phyloP scores from a whole-genome alignment of 2,113 vertebrate genomes.

The Gnathonemus echidnorhynchus region DNA sequence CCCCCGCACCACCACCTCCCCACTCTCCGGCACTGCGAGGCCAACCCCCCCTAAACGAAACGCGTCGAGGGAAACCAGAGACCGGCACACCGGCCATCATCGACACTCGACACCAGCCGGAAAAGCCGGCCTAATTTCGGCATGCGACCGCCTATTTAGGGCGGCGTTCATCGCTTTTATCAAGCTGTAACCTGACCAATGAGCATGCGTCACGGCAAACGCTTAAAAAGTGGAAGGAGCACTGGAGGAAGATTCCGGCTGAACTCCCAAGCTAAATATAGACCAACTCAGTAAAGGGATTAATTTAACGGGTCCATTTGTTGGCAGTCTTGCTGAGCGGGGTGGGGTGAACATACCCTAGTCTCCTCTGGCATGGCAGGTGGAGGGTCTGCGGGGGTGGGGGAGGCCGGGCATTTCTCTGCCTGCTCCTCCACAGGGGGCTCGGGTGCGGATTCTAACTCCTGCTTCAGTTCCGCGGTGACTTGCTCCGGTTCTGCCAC shows the following conservation, averaged over 20 bases:
- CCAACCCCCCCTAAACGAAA: background rate
- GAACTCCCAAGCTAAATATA: conserved; percentile 1
- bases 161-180: background rate
- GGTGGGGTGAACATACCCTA: conserved; percentile 57
- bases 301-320: background rate
- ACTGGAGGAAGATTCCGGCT: background rate
- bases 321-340: background rate
- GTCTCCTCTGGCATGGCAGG: conserved; percentile 77
- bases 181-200: background rate
- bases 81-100: background rate
- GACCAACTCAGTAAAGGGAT: background rate
- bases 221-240: background rate
- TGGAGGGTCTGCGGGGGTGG: conserved; percentile 69
- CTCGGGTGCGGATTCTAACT: conserved; percentile 65
- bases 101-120: background rate
- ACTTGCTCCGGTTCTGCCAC: conserved; percentile 68
- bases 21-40: background rate
- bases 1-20: background rate
- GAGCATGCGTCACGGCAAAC: background rate
- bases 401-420: conserved; percentile 67
- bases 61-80: background rate
- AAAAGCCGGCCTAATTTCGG: background rate
- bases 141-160: background rate
- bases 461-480: conserved; percentile 56
- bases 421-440: conserved; percentile 46